These are phyloP conservation scores for Bimastos eiseni DNA, from an alignment of 2,888 invertebrate species.

Conservation along the genomic window DNA sequence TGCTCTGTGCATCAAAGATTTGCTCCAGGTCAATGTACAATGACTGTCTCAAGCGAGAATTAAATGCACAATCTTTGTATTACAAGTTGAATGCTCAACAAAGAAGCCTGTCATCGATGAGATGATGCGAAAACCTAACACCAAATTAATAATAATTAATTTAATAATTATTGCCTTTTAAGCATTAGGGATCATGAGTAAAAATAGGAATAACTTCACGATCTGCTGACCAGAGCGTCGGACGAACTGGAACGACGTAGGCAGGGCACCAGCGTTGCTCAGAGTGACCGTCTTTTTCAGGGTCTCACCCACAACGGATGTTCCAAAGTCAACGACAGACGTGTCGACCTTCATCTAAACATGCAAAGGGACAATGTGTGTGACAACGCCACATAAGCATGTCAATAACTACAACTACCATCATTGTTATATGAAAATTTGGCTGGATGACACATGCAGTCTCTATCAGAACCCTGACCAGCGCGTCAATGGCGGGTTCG, in stretches of 20 bases:
- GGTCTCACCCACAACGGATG: slow-evolving; percentile 57
- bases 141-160: no score
- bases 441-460: no score
- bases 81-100: background rate
- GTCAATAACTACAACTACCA: no score
- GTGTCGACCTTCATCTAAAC: slow-evolving; percentile 57
- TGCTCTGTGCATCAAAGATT: background rate
- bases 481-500: no score
- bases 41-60: background rate
- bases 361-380: background rate
- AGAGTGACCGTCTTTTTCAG: slow-evolving; percentile 49
- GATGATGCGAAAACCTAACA: background rate
- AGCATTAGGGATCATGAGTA: background rate
- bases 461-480: no score
- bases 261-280: slow-evolving; percentile 60
- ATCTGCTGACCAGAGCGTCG: background rate
- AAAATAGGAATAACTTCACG: background rate
- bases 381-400: no score
- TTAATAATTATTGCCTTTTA: background rate
- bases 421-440: no score
- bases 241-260: slow-evolving; percentile 57
- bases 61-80: background rate
- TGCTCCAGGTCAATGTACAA: background rate
- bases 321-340: slow-evolving; percentile 57
- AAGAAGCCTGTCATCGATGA: background rate